A percentile compares a stretch with the other conserved stretches of the same genome.
These are phyloP conservation scores for Lepidothrix coronata DNA, from an alignment of 2,113 vertebrate genomes.

Conservation along the genomic window DNA sequence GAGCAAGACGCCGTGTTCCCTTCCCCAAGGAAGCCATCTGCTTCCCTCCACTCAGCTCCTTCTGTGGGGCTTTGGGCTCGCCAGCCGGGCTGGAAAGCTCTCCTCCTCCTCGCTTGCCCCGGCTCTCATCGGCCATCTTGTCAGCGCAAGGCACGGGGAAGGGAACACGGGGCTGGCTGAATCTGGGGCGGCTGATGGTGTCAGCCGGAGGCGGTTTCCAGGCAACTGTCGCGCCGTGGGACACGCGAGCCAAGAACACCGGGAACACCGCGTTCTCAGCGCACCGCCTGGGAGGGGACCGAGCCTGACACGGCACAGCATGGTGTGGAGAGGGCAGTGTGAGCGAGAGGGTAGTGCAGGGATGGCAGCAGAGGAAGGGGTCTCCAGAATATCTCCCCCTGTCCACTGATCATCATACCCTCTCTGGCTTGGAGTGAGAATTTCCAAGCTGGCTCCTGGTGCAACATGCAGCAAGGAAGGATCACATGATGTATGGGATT, in stretches of 20 bases:
- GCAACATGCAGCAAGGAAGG: accelerated
- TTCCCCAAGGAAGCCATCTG: conserved; percentile 26
- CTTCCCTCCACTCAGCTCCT: background rate
- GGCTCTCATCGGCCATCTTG: conserved; percentile 10
- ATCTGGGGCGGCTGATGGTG: conserved; percentile 47
- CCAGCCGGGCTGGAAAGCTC: background rate
- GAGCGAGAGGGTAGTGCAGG: background rate
- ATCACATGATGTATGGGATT: accelerated
- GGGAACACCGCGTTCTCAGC: background rate
- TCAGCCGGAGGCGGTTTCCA: conserved; percentile 66
- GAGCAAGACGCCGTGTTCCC: conserved; percentile 6
- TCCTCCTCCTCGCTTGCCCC: background rate
- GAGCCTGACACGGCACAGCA: accelerated
- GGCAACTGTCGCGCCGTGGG: conserved; percentile 52
- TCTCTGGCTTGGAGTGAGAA: background rate
- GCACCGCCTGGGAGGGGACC: background rate
- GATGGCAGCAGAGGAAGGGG: background rate
- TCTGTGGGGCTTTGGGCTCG: background rate
- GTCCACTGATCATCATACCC: accelerated
- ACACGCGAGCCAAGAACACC: background rate
- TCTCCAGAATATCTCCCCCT: background rate
- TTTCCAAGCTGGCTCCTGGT: background rate
- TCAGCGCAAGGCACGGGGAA: background rate
- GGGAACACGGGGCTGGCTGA: background rate
- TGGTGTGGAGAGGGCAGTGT: accelerated